These are phyloP conservation scores for Biston betularia DNA, from an alignment of 2,888 invertebrate species.

Conservation along the genomic window DNA sequence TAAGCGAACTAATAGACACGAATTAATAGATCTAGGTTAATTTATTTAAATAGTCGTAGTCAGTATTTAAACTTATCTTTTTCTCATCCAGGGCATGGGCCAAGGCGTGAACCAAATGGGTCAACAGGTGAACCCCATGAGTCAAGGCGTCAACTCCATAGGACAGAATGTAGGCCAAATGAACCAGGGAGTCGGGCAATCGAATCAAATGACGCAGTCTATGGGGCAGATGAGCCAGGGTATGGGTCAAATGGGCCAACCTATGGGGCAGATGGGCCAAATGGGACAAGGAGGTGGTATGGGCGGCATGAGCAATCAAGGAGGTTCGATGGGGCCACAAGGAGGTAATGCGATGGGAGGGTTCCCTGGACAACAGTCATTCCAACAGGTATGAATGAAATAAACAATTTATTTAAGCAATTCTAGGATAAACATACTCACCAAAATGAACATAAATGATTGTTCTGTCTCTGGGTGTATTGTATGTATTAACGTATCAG, in stretches of 20 bases:
- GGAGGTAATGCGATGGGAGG: conserved; percentile 80
- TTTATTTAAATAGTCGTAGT: too few relatives aligned
- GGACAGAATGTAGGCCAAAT: conserved; percentile 80
- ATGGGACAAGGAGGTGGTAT: conserved; percentile 81
- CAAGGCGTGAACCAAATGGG: conserved; percentile 82
- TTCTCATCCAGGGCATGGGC: conserved; percentile 71
- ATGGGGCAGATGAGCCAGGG: conserved; percentile 80
- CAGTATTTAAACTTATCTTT: not conserved
- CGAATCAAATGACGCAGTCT: conserved; percentile 75
- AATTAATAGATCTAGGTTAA: too few relatives aligned
- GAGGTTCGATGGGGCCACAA: conserved; percentile 81
- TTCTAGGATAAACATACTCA: too few relatives aligned
- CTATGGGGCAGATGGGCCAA: conserved; percentile 85
- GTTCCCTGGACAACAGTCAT: conserved; percentile 84
- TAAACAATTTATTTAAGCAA: not conserved
- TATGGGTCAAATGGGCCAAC: conserved; percentile 81
- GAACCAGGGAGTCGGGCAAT: conserved; percentile 80
- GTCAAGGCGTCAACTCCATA: conserved; percentile 76
- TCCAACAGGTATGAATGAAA: conserved; percentile 75
- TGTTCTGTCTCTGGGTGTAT: too few relatives aligned
- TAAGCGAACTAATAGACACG: too few relatives aligned
- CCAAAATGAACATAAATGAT: too few relatives aligned
- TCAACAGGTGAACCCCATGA: conserved; percentile 82
- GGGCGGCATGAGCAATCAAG: conserved; percentile 82
- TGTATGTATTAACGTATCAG: too few relatives aligned